Percentiles rank a stretch among this genome's conserved stretches.
Conservation (phyloP, 1,140 invertebrate species). For the Ladona fulva region DNA sequence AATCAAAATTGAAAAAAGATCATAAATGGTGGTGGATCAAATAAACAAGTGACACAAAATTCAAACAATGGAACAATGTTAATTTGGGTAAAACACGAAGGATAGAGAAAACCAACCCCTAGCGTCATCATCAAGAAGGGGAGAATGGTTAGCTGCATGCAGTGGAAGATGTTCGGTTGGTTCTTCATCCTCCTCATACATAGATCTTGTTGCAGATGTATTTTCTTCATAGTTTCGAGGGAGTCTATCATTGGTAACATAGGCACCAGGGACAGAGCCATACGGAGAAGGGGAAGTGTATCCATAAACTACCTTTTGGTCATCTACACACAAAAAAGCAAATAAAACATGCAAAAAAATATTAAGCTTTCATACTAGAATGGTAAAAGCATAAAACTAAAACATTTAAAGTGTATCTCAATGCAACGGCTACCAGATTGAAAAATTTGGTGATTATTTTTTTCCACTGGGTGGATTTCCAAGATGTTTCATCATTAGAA, state of each 20-base stretch:
- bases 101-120: conserved; percentile 23
- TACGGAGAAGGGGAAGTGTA: conserved; percentile 56
- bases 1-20: no score
- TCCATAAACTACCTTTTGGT: conserved; percentile 52
- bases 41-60: no score
- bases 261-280: conserved; percentile 44
- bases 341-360: conserved; percentile 12
- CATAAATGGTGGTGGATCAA: no score
- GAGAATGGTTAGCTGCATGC: conserved; percentile 22
- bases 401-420: conserved; percentile 14
- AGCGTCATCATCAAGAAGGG: conserved; percentile 26
- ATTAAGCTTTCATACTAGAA: background rate
- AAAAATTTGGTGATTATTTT: background rate
- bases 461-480: no score
- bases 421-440: background rate
- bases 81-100: background rate
- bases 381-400: background rate
- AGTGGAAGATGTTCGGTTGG: conserved; percentile 47
- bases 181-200: conserved; percentile 64
- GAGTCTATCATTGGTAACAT: conserved; percentile 35
- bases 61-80: no score
- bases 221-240: conserved; percentile 42
- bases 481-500: no score
- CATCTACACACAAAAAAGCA: conserved; percentile 34
- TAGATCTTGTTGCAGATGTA: conserved; percentile 44